phyloP scores from a whole-genome alignment of 2,888 invertebrate species.

The Lamproptera curius region DNA sequence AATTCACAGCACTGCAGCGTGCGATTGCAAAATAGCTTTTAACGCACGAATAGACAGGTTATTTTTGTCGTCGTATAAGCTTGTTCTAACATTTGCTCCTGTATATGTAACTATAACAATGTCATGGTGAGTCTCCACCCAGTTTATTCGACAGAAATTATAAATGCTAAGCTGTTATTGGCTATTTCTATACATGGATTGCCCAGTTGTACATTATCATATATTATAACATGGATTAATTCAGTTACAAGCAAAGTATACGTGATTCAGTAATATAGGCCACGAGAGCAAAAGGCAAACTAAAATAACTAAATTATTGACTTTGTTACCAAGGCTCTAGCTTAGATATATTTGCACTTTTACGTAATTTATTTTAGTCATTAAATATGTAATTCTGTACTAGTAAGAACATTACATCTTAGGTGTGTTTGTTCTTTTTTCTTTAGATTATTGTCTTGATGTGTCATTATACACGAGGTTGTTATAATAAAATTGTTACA shows the following conservation, averaged over 20 bases:
- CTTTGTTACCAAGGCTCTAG: neutral
- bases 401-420: too few relatives aligned
- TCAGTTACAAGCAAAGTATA: constrained; percentile 11
- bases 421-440: too few relatives aligned
- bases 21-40: constrained; percentile 30
- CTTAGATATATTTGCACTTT: too few relatives aligned
- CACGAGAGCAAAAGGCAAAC: neutral
- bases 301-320: constrained; percentile 1
- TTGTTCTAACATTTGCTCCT: constrained; percentile 12
- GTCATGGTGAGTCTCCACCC: constrained; percentile 39
- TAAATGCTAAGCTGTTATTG: constrained; percentile 15
- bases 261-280: constrained; percentile 14
- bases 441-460: too few relatives aligned
- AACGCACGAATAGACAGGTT: constrained; percentile 24
- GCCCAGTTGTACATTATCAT: constrained; percentile 11
- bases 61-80: constrained; percentile 18
- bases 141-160: constrained; percentile 24
- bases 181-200: constrained; percentile 21
- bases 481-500: too few relatives aligned
- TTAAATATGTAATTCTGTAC: too few relatives aligned
- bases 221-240: constrained; percentile 15
- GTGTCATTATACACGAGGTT: too few relatives aligned
- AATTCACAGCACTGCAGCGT: constrained; percentile 25
- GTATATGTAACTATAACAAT: constrained; percentile 38
- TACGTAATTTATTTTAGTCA: too few relatives aligned